A percentile compares a stretch with the other conserved stretches of the same genome.
phyloP scores from a whole-genome alignment of 2,888 invertebrate genomes.

The Ophioninae sp. region DNA sequence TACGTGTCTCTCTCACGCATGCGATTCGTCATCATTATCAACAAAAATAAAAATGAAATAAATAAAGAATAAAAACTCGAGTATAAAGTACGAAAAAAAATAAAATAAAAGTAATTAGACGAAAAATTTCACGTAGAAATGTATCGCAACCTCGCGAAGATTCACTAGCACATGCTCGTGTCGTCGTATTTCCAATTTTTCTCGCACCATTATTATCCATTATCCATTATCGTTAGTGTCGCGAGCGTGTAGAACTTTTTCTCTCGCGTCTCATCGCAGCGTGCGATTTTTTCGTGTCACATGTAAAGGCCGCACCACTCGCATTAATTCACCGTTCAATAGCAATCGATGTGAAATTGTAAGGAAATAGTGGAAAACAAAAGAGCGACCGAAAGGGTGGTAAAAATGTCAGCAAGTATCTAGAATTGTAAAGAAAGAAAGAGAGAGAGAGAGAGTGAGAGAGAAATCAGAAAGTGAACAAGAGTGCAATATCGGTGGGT shows the following conservation, averaged over 20 bases:
- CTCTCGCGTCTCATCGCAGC: not conserved
- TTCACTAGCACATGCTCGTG: not conserved
- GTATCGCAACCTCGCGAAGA: not conserved
- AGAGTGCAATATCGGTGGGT: slow-evolving; percentile 1
- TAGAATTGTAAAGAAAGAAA: slow-evolving; percentile 3
- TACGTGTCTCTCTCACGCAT: not conserved
- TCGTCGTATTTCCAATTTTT: not conserved
- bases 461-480: not conserved
- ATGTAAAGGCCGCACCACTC: not conserved
- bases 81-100: not conserved
- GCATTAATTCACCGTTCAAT: not conserved
- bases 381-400: not conserved
- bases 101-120: not conserved
- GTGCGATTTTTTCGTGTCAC: not conserved
- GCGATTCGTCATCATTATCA: not conserved
- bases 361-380: slow-evolving; percentile 3
- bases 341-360: slow-evolving; percentile 1
- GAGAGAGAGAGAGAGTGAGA: not conserved
- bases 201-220: not conserved
- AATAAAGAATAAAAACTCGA: not conserved
- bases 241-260: not conserved
- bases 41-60: not conserved
- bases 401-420: not conserved
- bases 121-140: not conserved
- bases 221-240: not conserved